A percentile compares a stretch with the other conserved stretches of the same genome.
phyloP scores from a whole-genome alignment of 2,888 invertebrate genomes.

The Scaptomyza caliginosa region DNA sequence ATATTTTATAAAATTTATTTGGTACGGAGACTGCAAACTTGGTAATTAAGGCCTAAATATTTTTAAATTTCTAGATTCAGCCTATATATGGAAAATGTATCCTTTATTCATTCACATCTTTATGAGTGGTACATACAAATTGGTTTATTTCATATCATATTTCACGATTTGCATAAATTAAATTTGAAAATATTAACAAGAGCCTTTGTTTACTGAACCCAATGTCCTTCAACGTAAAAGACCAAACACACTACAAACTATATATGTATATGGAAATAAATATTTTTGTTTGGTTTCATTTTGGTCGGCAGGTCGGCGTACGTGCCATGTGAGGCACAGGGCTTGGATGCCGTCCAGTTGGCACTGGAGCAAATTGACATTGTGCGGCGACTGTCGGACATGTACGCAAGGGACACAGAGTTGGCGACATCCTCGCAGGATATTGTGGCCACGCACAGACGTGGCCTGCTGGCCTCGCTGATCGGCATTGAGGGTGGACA shows the following conservation, averaged over 20 bases:
- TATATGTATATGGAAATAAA: background rate
- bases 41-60: too few relatives aligned
- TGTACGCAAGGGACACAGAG: conserved; percentile 90
- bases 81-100: background rate
- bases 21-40: too few relatives aligned
- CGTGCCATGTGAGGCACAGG: conserved; percentile 93
- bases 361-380: conserved; percentile 94
- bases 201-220: conserved; percentile 5
- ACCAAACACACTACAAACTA: conserved; percentile 4
- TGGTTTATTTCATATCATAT: background rate
- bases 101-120: background rate
- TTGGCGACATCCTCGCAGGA: conserved; percentile 89
- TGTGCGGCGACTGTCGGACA: conserved; percentile 88
- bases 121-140: background rate
- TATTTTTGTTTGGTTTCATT: conserved; percentile 34
- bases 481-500: conserved; percentile 97
- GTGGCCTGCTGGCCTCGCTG: conserved; percentile 93
- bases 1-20: too few relatives aligned
- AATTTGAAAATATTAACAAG: background rate
- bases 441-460: conserved; percentile 89
- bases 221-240: background rate
- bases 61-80: background rate
- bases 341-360: conserved; percentile 92
- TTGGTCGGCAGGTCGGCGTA: conserved; percentile 87
- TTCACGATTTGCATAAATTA: background rate